phyloP scores from a whole-genome alignment of 2,888 invertebrate species.

The Amiota communis region DNA sequence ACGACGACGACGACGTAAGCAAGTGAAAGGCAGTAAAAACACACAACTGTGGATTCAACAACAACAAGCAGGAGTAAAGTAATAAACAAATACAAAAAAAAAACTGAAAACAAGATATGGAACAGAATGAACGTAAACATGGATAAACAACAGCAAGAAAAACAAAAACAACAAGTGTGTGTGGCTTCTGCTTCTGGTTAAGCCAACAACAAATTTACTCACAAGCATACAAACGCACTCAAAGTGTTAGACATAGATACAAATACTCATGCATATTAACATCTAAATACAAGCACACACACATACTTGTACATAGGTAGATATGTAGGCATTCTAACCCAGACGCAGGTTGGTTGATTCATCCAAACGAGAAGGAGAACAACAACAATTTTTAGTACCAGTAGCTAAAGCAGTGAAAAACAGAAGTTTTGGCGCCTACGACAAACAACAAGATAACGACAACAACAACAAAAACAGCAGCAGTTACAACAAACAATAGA shows the following conservation, averaged over 20 bases:
- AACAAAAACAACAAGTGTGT: slow-evolving; percentile 25
- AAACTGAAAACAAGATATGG: slow-evolving; percentile 20
- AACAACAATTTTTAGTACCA: background rate
- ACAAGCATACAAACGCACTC: slow-evolving; percentile 19
- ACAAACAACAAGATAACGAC: no score
- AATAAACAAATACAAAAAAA: background rate
- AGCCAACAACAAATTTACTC: slow-evolving; percentile 14
- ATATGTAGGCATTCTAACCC: no score
- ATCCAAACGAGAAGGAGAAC: no score
- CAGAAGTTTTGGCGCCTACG: background rate
- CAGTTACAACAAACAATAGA: no score
- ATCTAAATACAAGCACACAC: background rate
- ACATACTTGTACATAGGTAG: no score
- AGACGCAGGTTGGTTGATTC: no score
- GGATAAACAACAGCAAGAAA: slow-evolving; percentile 33
- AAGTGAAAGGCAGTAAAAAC: background rate
- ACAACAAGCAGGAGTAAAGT: slow-evolving; percentile 35
- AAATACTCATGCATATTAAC: slow-evolving; percentile 13
- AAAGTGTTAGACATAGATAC: slow-evolving; percentile 9
- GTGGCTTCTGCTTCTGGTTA: background rate
- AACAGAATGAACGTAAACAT: slow-evolving; percentile 31
- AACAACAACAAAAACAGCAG: no score
- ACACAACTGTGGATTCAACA: slow-evolving; percentile 49
- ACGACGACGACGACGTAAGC: slow-evolving; percentile 21
- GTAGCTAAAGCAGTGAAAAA: background rate